These are phyloP conservation scores for Lacerta agilis DNA, from an alignment of 2,797 vertebrate genomes.

Conservation along the genomic window DNA sequence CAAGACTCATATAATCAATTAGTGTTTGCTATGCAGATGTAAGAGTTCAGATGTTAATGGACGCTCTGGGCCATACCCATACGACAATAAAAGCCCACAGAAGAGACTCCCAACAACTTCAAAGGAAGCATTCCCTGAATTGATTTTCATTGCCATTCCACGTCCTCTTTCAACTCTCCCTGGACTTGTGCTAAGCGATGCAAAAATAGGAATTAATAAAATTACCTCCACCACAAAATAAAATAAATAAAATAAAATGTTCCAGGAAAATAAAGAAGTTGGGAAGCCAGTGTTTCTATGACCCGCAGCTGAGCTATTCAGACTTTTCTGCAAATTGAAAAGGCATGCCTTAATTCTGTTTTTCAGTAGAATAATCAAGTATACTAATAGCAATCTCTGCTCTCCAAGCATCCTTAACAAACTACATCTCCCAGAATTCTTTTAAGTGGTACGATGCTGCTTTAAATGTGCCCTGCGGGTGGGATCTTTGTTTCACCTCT, in stretches of 20 bases:
- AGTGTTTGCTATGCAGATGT: background rate
- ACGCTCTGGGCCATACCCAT: background rate
- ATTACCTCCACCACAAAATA: background rate
- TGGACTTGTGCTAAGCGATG: background rate
- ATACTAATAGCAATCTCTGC: no score
- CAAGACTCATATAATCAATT: background rate
- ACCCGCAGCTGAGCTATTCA: background rate
- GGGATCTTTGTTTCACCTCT: background rate
- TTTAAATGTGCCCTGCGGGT: rapidly evolving
- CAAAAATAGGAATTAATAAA: background rate
- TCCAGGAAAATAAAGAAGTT: background rate
- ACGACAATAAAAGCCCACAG: background rate
- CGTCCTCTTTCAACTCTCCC: background rate
- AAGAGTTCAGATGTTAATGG: background rate
- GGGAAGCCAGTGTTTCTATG: background rate
- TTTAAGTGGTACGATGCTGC: no score
- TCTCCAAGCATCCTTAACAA: no score
- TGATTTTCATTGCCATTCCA: background rate
- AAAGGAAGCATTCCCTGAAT: background rate
- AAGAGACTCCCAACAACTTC: background rate
- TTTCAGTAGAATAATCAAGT: background rate
- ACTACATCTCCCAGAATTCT: no score
- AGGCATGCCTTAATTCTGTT: background rate
- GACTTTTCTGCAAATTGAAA: background rate
- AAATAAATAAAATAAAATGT: background rate